phyloP scores from a whole-genome alignment of 2,113 vertebrate genomes.

The Crotophaga sulcirostris region DNA sequence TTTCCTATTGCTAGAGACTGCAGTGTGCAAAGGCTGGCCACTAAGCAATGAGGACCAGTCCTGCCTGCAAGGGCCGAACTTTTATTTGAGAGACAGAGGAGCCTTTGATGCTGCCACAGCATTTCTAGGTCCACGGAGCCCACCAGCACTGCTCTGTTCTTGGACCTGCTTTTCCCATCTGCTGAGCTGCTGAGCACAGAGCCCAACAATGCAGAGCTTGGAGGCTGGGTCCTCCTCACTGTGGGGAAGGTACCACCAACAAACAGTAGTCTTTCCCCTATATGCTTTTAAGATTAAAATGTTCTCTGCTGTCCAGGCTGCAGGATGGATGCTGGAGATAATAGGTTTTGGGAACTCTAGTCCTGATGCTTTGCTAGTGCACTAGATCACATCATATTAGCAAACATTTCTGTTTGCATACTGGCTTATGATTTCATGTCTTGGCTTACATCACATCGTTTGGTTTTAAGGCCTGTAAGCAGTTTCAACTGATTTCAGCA shows the following conservation, averaged over 20 bases:
- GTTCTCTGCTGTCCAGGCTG: not conserved
- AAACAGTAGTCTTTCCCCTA: not conserved
- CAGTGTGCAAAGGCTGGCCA: not conserved
- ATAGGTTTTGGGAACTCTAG: not conserved
- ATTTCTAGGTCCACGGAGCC: not conserved
- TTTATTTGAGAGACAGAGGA: not conserved
- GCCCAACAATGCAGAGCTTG: not conserved
- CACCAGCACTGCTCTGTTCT: not conserved
- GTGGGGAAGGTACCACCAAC: not conserved
- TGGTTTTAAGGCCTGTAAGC: not conserved
- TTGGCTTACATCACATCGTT: not conserved
- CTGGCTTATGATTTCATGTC: not conserved
- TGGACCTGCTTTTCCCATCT: not conserved
- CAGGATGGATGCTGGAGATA: not conserved
- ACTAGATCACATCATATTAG: not conserved
- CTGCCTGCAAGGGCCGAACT: not conserved
- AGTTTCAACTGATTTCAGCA: conserved; percentile 12
- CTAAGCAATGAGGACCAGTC: not conserved
- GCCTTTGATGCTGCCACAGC: not conserved
- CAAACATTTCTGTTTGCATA: not conserved
- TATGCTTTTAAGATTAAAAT: not conserved
- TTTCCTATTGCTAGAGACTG: not conserved
- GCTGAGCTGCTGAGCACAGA: not conserved
- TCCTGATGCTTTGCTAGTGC: not conserved
- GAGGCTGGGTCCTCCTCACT: not conserved